phyloP scores from a whole-genome alignment of 2,113 vertebrate species.

The Ariopsis seemanni region DNA sequence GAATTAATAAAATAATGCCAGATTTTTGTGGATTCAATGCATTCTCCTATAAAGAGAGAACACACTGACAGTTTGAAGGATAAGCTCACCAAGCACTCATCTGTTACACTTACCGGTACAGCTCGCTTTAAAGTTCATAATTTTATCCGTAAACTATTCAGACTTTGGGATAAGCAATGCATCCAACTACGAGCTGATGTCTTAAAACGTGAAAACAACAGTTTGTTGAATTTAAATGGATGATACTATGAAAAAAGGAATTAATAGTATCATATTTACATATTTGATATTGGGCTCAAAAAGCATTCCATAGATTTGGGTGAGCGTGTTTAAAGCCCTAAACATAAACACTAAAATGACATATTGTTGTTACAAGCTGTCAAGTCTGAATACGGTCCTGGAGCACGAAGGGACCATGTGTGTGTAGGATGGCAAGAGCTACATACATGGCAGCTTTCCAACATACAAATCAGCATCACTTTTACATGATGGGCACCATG shows the following conservation, averaged over 20 bases:
- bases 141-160: background rate
- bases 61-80: background rate
- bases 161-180: background rate
- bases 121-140: background rate
- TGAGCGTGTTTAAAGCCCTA: background rate
- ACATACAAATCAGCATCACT: background rate
- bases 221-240: background rate
- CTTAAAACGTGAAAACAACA: background rate
- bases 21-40: no score
- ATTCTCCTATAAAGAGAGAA: background rate
- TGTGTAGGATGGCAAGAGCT: background rate
- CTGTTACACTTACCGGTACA: background rate
- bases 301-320: background rate
- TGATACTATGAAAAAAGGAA: background rate
- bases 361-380: background rate
- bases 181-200: background rate
- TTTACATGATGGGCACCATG: background rate
- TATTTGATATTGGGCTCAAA: background rate
- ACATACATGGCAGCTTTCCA: slow-evolving; percentile 25
- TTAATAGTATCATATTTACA: background rate
- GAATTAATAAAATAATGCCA: background rate
- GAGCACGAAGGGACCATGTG: slow-evolving; percentile 9
- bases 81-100: background rate
- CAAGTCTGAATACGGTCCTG: background rate
- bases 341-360: background rate